Evolutionary conservation across 1,140 invertebrate genomes (phyloP).

Genomic region (Bombus difficillimus): DNA sequence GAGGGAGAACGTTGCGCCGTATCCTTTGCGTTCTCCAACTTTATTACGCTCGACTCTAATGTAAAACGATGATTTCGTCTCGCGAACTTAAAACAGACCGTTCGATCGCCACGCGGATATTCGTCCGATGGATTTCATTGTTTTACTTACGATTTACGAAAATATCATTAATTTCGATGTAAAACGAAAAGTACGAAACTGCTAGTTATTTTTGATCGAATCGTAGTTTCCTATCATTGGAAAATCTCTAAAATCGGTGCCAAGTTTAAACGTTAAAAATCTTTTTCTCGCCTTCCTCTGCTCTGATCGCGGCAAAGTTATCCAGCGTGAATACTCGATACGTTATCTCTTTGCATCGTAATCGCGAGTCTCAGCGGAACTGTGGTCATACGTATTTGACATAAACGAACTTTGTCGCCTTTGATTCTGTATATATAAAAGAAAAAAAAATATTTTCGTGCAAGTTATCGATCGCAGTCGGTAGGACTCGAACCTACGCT

Average conservation of each 20-base stretch:
- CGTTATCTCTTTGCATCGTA: too few relatives aligned
- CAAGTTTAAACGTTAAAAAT: too few relatives aligned
- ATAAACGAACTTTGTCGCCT: background rate
- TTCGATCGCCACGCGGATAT: background rate
- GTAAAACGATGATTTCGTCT: slow-evolving; percentile 18
- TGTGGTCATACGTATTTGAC: too few relatives aligned
- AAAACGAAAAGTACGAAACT: too few relatives aligned
- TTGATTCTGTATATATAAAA: background rate
- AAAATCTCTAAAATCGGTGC: too few relatives aligned
- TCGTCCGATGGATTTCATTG: background rate
- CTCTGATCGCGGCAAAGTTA: too few relatives aligned
- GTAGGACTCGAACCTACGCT: slow-evolving; percentile 42
- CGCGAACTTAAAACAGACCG: background rate
- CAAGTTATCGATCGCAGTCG: background rate
- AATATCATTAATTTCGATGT: too few relatives aligned
- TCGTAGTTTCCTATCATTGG: too few relatives aligned
- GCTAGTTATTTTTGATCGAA: too few relatives aligned
- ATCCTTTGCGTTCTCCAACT: slow-evolving; percentile 23
- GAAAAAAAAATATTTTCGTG: background rate
- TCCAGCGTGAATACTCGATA: too few relatives aligned
- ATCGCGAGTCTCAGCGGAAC: too few relatives aligned
- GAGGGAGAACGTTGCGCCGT: background rate
- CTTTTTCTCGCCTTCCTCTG: too few relatives aligned
- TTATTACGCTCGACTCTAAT: slow-evolving; percentile 18
- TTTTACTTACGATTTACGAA: background rate